A percentile compares a stretch with the other conserved stretches of the same genome.
Conservation (phyloP, 1,140 invertebrate species). For the Drosophila athabasca region DNA sequence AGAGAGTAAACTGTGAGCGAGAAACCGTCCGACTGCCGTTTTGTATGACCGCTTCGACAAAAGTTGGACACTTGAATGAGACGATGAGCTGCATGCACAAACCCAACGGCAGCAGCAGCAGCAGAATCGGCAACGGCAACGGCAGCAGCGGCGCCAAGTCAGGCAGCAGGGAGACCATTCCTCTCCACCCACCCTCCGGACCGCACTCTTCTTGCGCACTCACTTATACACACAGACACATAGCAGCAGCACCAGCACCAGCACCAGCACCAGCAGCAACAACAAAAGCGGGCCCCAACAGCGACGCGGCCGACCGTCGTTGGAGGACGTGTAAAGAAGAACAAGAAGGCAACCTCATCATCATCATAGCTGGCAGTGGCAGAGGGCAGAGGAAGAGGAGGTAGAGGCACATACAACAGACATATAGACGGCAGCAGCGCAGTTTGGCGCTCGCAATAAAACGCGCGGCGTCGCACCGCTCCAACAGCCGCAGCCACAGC, state of each 20-base stretch:
- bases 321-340: constrained; percentile 79
- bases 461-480: constrained; percentile 48
- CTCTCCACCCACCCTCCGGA: constrained; percentile 5
- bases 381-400: constrained; percentile 10
- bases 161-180: constrained; percentile 26
- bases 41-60: constrained; percentile 82
- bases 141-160: constrained; percentile 41
- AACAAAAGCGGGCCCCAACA: constrained; percentile 55
- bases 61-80: constrained; percentile 84
- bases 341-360: constrained; percentile 70
- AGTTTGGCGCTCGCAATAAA: constrained; percentile 60
- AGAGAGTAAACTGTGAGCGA: constrained; percentile 23
- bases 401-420: constrained; percentile 31
- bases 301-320: constrained; percentile 53
- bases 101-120: constrained; percentile 60
- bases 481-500: constrained; percentile 9
- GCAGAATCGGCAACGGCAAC: constrained; percentile 32
- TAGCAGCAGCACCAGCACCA: not conserved
- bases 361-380: constrained; percentile 39
- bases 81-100: constrained; percentile 75
- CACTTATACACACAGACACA: constrained; percentile 5
- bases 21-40: constrained; percentile 61
- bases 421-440: constrained; percentile 44
- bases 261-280: constrained; percentile 35
- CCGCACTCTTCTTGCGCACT: constrained; percentile 23